Percentiles rank a stretch among this genome's conserved stretches.
Conservation (phyloP, 2,113 vertebrate species). For the Nothoprocta perdicaria region DNA sequence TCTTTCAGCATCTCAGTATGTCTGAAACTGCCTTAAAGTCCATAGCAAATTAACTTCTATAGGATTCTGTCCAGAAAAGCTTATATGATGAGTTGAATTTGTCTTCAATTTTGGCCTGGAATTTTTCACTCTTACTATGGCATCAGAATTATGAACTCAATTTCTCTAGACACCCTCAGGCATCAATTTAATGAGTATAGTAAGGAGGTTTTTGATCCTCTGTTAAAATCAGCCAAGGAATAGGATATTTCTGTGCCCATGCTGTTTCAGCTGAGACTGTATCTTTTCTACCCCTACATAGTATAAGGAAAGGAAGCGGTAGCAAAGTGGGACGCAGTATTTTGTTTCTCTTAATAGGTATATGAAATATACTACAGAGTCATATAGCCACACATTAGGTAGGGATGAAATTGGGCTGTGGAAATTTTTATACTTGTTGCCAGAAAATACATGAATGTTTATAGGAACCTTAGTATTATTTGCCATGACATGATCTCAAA, state of each 20-base stretch:
- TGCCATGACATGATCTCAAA: neutral
- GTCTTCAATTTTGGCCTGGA: neutral
- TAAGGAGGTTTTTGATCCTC: neutral
- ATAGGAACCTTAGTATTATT: neutral
- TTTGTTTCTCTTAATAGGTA: neutral
- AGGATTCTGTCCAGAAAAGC: neutral
- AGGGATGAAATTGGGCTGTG: neutral
- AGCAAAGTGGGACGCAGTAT: neutral
- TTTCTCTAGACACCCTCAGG: neutral
- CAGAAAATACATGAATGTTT: neutral
- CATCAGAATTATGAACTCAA: neutral
- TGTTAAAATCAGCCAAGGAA: neutral
- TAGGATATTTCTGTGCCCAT: neutral
- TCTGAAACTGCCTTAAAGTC: neutral
- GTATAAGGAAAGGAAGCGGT: neutral
- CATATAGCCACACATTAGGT: neutral
- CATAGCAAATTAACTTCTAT: neutral
- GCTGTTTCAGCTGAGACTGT: neutral
- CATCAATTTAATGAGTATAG: conserved; percentile 5
- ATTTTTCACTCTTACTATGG: neutral
- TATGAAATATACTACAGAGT: neutral
- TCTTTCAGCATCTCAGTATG: neutral
- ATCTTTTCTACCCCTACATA: neutral
- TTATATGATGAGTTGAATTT: neutral
- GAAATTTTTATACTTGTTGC: neutral